Conservation (phyloP, 2,113 vertebrate genomes). For the Rhea pennata region DNA sequence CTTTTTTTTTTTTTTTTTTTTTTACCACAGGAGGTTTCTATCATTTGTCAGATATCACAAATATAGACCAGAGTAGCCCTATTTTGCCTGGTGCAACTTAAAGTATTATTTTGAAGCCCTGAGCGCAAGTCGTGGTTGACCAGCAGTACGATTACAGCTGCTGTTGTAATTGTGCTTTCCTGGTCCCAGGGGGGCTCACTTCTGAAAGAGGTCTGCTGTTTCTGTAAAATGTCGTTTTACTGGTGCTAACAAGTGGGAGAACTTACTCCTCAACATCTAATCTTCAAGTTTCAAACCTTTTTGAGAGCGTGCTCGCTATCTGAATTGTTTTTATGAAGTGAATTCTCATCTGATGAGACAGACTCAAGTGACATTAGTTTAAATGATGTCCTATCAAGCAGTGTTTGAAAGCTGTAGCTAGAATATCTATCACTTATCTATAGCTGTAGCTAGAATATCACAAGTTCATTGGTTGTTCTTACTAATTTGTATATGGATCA, state of each 20-base stretch:
- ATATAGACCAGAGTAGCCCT: neutral
- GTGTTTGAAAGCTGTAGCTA: neutral
- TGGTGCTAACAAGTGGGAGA: neutral
- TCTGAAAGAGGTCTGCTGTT: neutral
- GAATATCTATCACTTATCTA: neutral
- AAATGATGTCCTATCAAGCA: neutral
- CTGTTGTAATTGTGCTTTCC: neutral
- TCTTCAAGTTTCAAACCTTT: neutral
- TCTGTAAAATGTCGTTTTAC: neutral
- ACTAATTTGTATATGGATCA: fast-evolving
- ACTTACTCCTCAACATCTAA: neutral
- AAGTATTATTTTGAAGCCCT: neutral
- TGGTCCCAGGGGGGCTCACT: neutral
- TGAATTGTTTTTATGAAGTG: neutral
- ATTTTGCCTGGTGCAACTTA: neutral
- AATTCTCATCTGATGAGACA: neutral
- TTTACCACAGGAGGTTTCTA: neutral
- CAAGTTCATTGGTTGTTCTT: neutral
- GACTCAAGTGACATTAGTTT: neutral
- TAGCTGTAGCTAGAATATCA: neutral
- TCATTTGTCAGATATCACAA: neutral
- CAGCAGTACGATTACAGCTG: neutral
- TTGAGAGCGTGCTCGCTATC: neutral
- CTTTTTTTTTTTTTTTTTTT: neutral
- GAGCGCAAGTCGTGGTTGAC: neutral